Conservation (phyloP, 1,140 invertebrate species). For the Olivierus martensii region DNA sequence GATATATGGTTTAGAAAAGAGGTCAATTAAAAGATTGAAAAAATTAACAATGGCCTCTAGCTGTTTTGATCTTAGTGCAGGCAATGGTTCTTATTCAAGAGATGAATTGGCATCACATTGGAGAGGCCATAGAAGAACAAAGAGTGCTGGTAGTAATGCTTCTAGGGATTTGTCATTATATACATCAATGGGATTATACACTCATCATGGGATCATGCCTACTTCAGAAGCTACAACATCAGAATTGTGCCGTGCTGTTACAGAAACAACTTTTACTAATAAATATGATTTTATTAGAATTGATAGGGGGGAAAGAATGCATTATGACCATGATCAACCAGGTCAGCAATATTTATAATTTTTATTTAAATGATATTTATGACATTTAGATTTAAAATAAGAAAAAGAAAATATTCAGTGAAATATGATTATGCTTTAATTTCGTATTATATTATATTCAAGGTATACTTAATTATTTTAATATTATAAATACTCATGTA, state of each 20-base stretch:
- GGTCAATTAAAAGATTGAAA: neutral
- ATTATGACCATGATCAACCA: slow-evolving; percentile 35
- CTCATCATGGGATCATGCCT: slow-evolving; percentile 16
- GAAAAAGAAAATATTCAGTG: too few relatives aligned
- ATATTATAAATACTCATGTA: too few relatives aligned
- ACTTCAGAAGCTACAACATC: slow-evolving; percentile 2
- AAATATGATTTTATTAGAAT: slow-evolving; percentile 17
- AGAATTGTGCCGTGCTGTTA: slow-evolving; percentile 4
- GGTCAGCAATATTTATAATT: slow-evolving; percentile 50
- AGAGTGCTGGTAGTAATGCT: slow-evolving; percentile 19
- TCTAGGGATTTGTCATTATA: slow-evolving; percentile 18
- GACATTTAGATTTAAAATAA: too few relatives aligned
- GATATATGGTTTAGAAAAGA: neutral
- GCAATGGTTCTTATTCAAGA: slow-evolving; percentile 4
- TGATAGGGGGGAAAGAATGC: neutral
- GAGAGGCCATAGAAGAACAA: slow-evolving; percentile 16
- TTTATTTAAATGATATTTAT: too few relatives aligned
- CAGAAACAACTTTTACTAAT: slow-evolving; percentile 17
- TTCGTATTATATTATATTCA: too few relatives aligned
- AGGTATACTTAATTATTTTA: too few relatives aligned
- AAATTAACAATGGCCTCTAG: slow-evolving; percentile 13
- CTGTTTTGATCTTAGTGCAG: slow-evolving; percentile 16
- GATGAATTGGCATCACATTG: slow-evolving; percentile 13
- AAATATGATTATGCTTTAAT: too few relatives aligned
- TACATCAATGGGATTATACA: slow-evolving; percentile 19